Conservation (phyloP, 2,113 vertebrate species). For the Passerina amoena region DNA sequence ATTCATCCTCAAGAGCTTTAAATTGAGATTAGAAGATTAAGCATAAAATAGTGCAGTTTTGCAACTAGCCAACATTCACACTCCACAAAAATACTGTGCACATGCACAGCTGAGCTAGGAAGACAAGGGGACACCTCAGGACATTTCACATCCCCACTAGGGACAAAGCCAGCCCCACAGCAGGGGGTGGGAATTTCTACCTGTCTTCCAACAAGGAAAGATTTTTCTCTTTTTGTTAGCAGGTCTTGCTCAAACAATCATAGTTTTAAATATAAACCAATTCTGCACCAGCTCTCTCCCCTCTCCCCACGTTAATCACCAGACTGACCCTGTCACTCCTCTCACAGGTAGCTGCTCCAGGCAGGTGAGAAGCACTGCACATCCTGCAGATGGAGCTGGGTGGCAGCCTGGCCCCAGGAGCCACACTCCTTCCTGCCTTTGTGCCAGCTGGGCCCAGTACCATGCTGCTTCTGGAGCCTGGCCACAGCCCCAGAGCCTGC, state of each 20-base stretch:
- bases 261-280: background rate
- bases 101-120: background rate
- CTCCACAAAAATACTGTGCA: background rate
- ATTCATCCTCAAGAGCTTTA: background rate
- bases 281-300: background rate
- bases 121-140: background rate
- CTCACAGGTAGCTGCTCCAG: background rate
- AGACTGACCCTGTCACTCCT: background rate
- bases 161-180: background rate
- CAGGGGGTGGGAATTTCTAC: background rate
- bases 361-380: background rate
- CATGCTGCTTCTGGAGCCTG: background rate
- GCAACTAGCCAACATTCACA: background rate
- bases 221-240: background rate
- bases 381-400: accelerated
- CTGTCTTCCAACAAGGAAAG: background rate
- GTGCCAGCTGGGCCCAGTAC: background rate
- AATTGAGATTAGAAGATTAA: background rate
- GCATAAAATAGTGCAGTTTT: background rate
- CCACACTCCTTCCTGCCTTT: background rate
- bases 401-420: background rate
- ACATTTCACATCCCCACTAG: background rate
- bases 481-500: background rate
- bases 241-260: background rate
- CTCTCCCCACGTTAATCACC: background rate